Base-by-base conservation (phyloP, 2,797 vertebrate genomes). In the Arremon aurantiirostris region DNA sequence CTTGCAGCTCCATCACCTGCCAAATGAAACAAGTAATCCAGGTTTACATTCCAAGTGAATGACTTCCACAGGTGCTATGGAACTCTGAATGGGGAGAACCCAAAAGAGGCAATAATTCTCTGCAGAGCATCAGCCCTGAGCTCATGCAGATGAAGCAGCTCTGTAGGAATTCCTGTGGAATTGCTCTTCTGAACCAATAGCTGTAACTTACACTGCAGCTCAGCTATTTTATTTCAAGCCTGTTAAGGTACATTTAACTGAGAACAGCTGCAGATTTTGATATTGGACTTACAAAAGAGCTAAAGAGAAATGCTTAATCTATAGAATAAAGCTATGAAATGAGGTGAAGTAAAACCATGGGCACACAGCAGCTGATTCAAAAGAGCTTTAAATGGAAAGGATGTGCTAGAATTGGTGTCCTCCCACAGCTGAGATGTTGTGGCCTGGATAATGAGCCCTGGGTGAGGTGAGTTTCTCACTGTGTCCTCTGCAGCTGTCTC, bases 401-500 rank as follows among this genome's bases (percentile, higher is more conserved):
- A n/a, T 55, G 26, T 84, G 55, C 47, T 65, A n/a, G 87, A 86
- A 50, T 24, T 72, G 42, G 55, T 91, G 90, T 81, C 76, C 53
- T 53, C 64, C 46, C 50, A 46, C 41, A 50, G 3, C 21, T 64
- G 49, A 90, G 56, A 3, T 46, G 14, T 5, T 34, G 39, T 57
- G 63, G 81, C 41, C 49, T 71, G 49, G 22, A 9, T 77, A 39
- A 39, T 15, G 20, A 82, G 72, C 60, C 22, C 27, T 34, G 75
- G 39, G 55, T 95, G 66, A 94, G 28, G 37, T 4, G 0, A 53
- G 71, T 19, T 85, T 41, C 22, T 83, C n/a, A 3, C 49, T 55
- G 2, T 91, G 37, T 61, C 93, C 82, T 95, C 80, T 94, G 57
- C 93, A 99, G 99, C 97, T 99, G 81, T 99, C 99, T 57, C 99